Evolutionary conservation across 2,797 vertebrate genomes (phyloP).

Genomic region (Cossypha niveicapilla): DNA sequence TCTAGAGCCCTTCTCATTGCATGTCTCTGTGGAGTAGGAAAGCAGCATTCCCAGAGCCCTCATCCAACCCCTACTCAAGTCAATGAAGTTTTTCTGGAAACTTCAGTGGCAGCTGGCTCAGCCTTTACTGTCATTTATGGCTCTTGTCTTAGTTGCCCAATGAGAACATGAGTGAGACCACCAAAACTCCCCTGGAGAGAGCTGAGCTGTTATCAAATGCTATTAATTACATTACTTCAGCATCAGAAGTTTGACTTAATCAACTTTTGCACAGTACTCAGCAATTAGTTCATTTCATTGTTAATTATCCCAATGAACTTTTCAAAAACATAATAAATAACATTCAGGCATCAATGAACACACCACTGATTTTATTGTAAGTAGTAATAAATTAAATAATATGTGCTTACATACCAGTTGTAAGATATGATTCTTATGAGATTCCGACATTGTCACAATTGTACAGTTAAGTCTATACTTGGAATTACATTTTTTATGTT

Average conservation of each 20-base stretch:
- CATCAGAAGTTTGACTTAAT: neutral
- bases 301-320: neutral
- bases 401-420: conserved; percentile 44
- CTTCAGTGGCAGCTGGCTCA: neutral
- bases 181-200: neutral
- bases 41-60: neutral
- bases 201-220: neutral
- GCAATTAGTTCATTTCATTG: neutral
- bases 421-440: conserved; percentile 31
- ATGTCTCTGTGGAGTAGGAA: neutral
- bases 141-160: neutral
- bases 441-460: conserved; percentile 38
- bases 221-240: neutral
- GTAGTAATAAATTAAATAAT: conserved; percentile 23
- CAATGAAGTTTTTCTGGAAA: neutral
- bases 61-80: neutral
- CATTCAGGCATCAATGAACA: conserved; percentile 61
- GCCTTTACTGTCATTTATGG: neutral
- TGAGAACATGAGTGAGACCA: neutral
- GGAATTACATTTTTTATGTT: conserved; percentile 47
- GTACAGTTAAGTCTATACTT: conserved; percentile 40
- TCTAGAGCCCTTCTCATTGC: neutral
- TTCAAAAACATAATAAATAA: conserved; percentile 52
- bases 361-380: conserved; percentile 64
- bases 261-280: neutral